These are phyloP conservation scores for Rhinatrema bivittatum DNA, from an alignment of 2,797 vertebrate species.

Conservation along the genomic window DNA sequence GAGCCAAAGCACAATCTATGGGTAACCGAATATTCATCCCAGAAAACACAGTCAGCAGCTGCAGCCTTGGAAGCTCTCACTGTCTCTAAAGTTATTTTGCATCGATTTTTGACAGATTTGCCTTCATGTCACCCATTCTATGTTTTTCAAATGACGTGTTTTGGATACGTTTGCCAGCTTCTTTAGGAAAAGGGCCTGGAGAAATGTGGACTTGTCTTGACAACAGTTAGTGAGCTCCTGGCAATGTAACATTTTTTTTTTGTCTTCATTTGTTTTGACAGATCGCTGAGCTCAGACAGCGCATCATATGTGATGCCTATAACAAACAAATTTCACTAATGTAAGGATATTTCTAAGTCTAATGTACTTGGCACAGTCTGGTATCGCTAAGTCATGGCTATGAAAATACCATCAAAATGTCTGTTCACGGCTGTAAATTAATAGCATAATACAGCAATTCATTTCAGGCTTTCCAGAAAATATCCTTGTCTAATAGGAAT, in stretches of 20 bases:
- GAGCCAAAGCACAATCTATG: no score
- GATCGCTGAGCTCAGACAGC: conserved; percentile 43
- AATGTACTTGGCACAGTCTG: conserved; percentile 29
- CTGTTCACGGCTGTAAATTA: conserved; percentile 36
- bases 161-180: conserved; percentile 32
- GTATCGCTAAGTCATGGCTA: conserved; percentile 23
- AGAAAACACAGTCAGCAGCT: no score
- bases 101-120: conserved; percentile 40
- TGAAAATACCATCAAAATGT: conserved; percentile 29
- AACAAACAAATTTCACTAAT: conserved; percentile 47
- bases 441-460: conserved; percentile 36
- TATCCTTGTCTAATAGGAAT: no score
- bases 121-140: conserved; percentile 39
- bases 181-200: conserved; percentile 29
- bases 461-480: conserved; percentile 2
- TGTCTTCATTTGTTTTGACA: conserved; percentile 29
- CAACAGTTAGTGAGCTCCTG: conserved; percentile 21
- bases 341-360: conserved; percentile 43
- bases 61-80: conserved; percentile 21
- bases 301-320: conserved; percentile 46
- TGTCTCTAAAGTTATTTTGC: conserved; percentile 38
- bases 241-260: conserved; percentile 7
- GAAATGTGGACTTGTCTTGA: conserved; percentile 38
- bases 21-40: no score
- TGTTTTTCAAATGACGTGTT: conserved; percentile 37